phyloP scores from a whole-genome alignment of 2,797 vertebrate species.

The Sternotherus odoratus region DNA sequence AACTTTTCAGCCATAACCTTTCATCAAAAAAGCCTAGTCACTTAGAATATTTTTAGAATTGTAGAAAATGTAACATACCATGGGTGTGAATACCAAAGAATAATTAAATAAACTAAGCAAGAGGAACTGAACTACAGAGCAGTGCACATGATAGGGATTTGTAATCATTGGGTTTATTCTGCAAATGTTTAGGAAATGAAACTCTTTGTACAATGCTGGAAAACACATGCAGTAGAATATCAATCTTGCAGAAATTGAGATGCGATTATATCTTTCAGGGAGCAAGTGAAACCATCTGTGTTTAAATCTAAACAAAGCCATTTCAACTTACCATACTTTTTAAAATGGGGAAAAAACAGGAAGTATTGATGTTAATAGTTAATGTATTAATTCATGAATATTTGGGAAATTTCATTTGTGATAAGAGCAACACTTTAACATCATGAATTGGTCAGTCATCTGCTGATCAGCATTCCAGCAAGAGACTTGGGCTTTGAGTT shows the following conservation, averaged over 20 bases:
- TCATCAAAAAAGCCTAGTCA: conserved; percentile 51
- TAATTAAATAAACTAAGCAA: background rate
- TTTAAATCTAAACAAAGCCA: background rate
- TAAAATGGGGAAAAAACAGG: background rate
- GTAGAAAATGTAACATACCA: background rate
- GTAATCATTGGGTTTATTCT: conserved; percentile 7
- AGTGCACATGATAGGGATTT: background rate
- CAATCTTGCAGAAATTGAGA: background rate
- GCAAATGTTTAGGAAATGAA: conserved; percentile 11
- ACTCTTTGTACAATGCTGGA: conserved; percentile 8
- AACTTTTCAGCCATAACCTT: conserved; percentile 54
- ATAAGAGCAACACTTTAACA: background rate
- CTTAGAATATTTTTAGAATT: conserved; percentile 34
- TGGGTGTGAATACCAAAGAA: conserved; percentile 16
- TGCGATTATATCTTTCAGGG: background rate
- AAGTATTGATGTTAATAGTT: background rate
- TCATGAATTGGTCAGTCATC: background rate
- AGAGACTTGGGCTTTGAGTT: background rate
- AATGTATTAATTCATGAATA: background rate
- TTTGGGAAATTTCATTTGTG: background rate
- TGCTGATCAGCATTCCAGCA: background rate
- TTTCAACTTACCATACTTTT: background rate
- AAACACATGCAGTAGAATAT: conserved; percentile 2
- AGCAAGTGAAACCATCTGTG: background rate
- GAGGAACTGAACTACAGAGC: conserved; percentile 6